Evolutionary conservation across 1,140 invertebrate species (phyloP).

Genomic region (Drosophila repleta): DNA sequence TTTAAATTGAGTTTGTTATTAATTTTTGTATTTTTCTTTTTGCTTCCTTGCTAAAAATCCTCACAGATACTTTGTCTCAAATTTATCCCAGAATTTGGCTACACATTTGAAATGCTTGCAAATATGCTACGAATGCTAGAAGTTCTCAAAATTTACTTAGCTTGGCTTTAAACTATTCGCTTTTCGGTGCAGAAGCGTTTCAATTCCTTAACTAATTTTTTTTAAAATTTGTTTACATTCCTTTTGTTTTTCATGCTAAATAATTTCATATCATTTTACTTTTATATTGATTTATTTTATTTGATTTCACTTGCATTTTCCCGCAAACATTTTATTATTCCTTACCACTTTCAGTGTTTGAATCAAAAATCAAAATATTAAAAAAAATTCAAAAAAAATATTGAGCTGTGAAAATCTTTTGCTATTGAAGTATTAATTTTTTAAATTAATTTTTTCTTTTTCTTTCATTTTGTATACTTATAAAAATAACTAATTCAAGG

Average conservation of each 20-base stretch:
- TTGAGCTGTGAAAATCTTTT: slow-evolving; percentile 43
- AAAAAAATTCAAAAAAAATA: slow-evolving; percentile 57
- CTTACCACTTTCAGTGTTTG: slow-evolving; percentile 70
- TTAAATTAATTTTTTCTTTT: slow-evolving; percentile 56
- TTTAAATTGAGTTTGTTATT: slow-evolving; percentile 17
- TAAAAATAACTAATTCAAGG: slow-evolving; percentile 81
- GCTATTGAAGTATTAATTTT: slow-evolving; percentile 72
- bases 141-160: slow-evolving; percentile 49
- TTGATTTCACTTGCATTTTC: slow-evolving; percentile 41
- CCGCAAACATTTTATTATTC: slow-evolving; percentile 41
- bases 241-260: slow-evolving; percentile 30
- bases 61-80: slow-evolving; percentile 29
- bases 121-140: slow-evolving; percentile 57
- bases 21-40: slow-evolving; percentile 4
- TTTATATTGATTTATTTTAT: slow-evolving; percentile 30
- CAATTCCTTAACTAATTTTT: slow-evolving; percentile 63
- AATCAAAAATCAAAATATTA: slow-evolving; percentile 58
- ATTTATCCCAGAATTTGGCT: slow-evolving; percentile 60
- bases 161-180: slow-evolving; percentile 66
- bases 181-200: slow-evolving; percentile 67
- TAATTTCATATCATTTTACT: slow-evolving; percentile 24
- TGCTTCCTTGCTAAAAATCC: slow-evolving; percentile 49
- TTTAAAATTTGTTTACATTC: slow-evolving; percentile 33
- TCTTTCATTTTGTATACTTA: slow-evolving; percentile 59
- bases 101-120: slow-evolving; percentile 78